Evolutionary conservation across 2,797 vertebrate species (phyloP).

Genomic region (Halcyon smyrnensis): DNA sequence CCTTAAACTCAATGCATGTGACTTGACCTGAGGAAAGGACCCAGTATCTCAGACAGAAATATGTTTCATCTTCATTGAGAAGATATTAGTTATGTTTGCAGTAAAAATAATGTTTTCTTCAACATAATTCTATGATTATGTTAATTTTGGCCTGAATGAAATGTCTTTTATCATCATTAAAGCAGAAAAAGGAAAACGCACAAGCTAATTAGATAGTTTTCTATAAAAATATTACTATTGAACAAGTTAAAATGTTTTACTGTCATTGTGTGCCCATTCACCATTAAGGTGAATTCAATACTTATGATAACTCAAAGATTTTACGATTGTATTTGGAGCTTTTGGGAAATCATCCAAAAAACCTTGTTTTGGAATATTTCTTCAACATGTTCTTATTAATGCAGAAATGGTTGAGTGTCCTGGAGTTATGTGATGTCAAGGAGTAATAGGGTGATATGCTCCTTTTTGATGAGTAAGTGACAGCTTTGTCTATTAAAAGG

Average conservation of each 20-base stretch:
- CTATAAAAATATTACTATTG: neutral
- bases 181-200: neutral
- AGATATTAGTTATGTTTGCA: neutral
- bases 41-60: neutral
- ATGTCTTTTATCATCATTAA: conserved; percentile 25
- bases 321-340: neutral
- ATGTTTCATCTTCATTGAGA: neutral
- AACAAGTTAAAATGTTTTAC: neutral
- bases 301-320: neutral
- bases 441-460: neutral
- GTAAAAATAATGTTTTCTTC: neutral
- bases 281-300: conserved; percentile 42
- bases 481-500: neutral
- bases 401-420: neutral
- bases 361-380: neutral
- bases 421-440: neutral
- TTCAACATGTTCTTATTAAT: neutral
- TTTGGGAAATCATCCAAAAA: conserved; percentile 1
- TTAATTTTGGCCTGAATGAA: conserved; percentile 1
- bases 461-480: neutral
- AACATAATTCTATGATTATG: neutral
- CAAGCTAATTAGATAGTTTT: neutral
- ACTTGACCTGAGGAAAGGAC: neutral
- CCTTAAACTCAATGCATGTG: neutral
- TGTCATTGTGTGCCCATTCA: neutral